Base-by-base conservation (phyloP, 1,140 invertebrate species). In the Aphaenogaster rudis region DNA sequence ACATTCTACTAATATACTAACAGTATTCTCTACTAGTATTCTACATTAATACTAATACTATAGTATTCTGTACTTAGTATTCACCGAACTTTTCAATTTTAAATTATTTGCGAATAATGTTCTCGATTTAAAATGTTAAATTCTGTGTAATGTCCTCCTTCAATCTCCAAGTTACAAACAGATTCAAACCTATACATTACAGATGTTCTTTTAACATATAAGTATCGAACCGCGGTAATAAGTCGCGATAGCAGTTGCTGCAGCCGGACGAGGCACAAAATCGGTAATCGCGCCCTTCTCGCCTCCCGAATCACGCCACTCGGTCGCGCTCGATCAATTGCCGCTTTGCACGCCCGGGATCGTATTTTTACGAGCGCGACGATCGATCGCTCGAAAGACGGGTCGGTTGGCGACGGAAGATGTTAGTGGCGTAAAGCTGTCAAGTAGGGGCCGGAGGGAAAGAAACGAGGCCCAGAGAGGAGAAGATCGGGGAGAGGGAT, bases 301-400 rank as follows among this genome's bases (percentile, higher is more conserved):
- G 59, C 63, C n/a, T 71, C 17, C 6, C 50, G 52, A 69, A 81
- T 81, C 39, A 28, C 11, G 52, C 28, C 7, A 45, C 48, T 71
- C 66, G 64, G 57, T 57, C 42, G 64, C 50, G 36, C 39, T 57
- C 64, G 66, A 81, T 81, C 67, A 69, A 57, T 71, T 81, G 36
- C 79, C 36, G 42, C 52, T 52, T 67, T 57, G 36, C 36, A 21
- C 33, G 39, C 5, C 50, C 15, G 52, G 28, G 39, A 61, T 82
- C 21, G 67, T 45, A 45, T 72, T 82, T 54, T 72, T 45, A 28
- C 21, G 50, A 64, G 45, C 64, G 74, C 17, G 50, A 17, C 48
- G 86, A 89, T 86, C 48, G 59, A 84, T 61, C 15, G 52, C 11
- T 52, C 61, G 61, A 66, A 13, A 50, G 17, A 61, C 52, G 15